phyloP scores from a whole-genome alignment of 2,888 invertebrate species.

The Deilephila porcellus region DNA sequence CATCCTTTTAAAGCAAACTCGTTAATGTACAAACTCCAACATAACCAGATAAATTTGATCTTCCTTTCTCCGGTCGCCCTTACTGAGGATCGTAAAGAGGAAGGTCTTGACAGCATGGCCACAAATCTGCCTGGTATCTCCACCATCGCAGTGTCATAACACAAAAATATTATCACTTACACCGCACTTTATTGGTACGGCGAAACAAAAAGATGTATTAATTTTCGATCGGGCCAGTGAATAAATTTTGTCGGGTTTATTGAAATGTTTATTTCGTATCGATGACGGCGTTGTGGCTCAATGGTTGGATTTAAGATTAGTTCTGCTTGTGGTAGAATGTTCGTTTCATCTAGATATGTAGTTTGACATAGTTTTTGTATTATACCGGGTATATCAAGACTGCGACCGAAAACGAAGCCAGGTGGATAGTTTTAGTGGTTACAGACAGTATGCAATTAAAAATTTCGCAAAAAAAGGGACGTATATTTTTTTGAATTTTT shows the following conservation, averaged over 20 bases:
- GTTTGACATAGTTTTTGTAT: not conserved
- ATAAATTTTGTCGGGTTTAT: conserved; percentile 5
- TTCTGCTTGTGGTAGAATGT: not conserved
- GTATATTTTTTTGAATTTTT: too few relatives aligned
- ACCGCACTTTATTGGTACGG: conserved; percentile 18
- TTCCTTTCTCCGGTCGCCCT: not conserved
- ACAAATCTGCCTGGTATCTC: conserved; percentile 17
- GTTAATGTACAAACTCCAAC: not conserved
- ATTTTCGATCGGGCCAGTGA: conserved; percentile 1
- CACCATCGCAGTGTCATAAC: conserved; percentile 20
- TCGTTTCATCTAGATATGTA: not conserved
- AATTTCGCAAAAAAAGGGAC: too few relatives aligned
- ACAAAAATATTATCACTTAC: conserved; percentile 15
- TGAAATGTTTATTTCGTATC: conserved; percentile 22
- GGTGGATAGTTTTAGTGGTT: too few relatives aligned
- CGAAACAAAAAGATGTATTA: conserved; percentile 10
- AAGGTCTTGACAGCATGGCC: conserved; percentile 1
- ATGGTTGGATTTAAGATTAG: not conserved
- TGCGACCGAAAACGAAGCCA: too few relatives aligned
- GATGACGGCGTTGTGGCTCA: not conserved
- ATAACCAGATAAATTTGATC: not conserved
- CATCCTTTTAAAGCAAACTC: too few relatives aligned
- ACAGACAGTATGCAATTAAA: too few relatives aligned
- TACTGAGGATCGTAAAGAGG: conserved; percentile 1
- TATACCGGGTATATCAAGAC: too few relatives aligned